Evolutionary conservation across 2,113 vertebrate species (phyloP), one percentile per base, ranked within the genome.

Genomic region (Notothenia coriiceps): DNA sequence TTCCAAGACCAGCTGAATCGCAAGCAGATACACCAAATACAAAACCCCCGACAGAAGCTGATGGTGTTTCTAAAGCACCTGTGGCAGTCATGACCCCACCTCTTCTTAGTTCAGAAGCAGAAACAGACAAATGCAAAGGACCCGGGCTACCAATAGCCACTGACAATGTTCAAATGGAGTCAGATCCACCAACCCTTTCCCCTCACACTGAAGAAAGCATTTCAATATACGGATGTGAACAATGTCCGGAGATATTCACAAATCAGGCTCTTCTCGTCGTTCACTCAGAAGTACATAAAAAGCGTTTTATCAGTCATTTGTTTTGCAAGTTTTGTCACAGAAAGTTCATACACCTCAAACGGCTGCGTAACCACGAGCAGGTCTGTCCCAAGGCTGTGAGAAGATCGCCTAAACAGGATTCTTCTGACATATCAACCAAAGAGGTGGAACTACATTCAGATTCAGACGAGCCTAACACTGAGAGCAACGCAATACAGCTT

Each of bases 241-340:
- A 91, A 59, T 98, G 97, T 82, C 92, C 96, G 33, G 96, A 97
- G 81, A 95, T 96, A 4, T 98, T 98, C 72, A 95, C 56, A 67
- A 97, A 96, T 59, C 94, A 94, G 76, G 89, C 92, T 0, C 91
- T 97, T 67, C 95, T 97, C 33, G 91, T 91, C 29, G 89, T 95
- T 77, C 97, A 98, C 79, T 92, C 88, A 87, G 96, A 97, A 73
- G 93, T 96, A 44, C 97, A 98, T 88, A 96, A 96, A 88, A 96
- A 96, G 6, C 93, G 92, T 64, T 97, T 96, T 85, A 90, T 94
- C 91, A 97, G 94, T 89, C 95, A 93, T 52, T 93, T 97, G 35
- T 91, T 94, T 79, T 99, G 98, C 92, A 98, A 96, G 86, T 96
- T 96, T 77, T 99, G 98, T 89, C 95, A 92, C 90, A 97, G 96